These are phyloP conservation scores for Drosophila mimetica DNA, from an alignment of 2,888 invertebrate species.

Conservation along the genomic window DNA sequence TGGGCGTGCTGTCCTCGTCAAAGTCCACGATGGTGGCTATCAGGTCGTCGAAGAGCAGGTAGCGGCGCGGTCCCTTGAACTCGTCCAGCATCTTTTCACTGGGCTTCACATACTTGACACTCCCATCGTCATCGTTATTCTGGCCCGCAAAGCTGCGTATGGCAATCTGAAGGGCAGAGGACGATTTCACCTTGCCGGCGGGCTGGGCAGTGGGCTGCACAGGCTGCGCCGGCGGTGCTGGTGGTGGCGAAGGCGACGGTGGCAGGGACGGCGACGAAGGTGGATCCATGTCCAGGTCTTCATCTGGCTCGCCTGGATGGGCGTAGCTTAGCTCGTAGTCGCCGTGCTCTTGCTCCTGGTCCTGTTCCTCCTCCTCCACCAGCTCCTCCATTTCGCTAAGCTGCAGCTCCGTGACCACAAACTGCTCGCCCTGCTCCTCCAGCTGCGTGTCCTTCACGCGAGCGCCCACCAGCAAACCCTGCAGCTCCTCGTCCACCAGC, in stretches of 20 bases:
- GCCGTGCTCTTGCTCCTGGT: not conserved
- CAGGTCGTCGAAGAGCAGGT: slow-evolving; percentile 79
- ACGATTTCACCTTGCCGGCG: not conserved
- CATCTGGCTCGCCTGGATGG: slow-evolving; percentile 12
- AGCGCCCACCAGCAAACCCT: slow-evolving; percentile 32
- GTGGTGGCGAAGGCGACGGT: not conserved
- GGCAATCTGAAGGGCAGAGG: slow-evolving; percentile 9
- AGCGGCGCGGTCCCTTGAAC: slow-evolving; percentile 72
- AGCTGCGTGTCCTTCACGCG: slow-evolving; percentile 11
- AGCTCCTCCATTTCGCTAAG: slow-evolving; percentile 50
- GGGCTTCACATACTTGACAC: slow-evolving; percentile 32
- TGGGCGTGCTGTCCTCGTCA: slow-evolving; percentile 74
- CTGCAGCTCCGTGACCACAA: slow-evolving; percentile 36
- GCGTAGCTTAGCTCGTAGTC: slow-evolving; percentile 3
- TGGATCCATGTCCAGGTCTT: slow-evolving; percentile 20
- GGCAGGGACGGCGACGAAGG: slow-evolving; percentile 4
- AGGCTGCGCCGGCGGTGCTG: not conserved
- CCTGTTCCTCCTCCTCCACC: slow-evolving; percentile 38
- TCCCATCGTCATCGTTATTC: slow-evolving; percentile 40
- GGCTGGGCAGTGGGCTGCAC: not conserved
- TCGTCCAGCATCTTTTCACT: slow-evolving; percentile 62
- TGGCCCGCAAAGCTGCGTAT: slow-evolving; percentile 16
- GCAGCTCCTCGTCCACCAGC: slow-evolving; percentile 47
- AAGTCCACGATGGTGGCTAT: slow-evolving; percentile 81
- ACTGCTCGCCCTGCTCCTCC: slow-evolving; percentile 37